Conservation (phyloP, 2,888 invertebrate genomes). For the Eulithis testata region DNA sequence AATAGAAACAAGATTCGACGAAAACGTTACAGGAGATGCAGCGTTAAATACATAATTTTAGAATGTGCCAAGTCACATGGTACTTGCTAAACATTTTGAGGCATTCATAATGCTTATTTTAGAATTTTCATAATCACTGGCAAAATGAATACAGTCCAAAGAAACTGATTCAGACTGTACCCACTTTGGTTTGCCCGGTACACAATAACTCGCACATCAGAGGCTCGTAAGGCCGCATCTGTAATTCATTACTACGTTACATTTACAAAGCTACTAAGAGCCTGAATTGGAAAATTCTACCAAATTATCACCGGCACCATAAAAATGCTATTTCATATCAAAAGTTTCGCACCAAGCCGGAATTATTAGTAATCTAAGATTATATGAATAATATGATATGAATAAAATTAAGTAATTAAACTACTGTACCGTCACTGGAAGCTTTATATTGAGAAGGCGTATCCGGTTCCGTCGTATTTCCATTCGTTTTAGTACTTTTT, state of each 20-base stretch:
- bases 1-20: conserved; percentile 41
- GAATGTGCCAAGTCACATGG: conserved; percentile 56
- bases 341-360: conserved; percentile 22
- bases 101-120: conserved; percentile 75
- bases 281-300: neutral
- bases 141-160: conserved; percentile 70
- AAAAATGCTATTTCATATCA: conserved; percentile 8
- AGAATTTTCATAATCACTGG: conserved; percentile 48
- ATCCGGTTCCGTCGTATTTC: no score
- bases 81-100: conserved; percentile 57
- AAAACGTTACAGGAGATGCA: neutral
- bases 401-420: no score
- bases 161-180: conserved; percentile 51
- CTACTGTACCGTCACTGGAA: no score
- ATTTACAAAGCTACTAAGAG: conserved; percentile 3
- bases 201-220: conserved; percentile 32
- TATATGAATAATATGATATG: conserved; percentile 2
- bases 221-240: conserved; percentile 24
- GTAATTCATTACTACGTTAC: conserved; percentile 5
- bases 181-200: conserved; percentile 58
- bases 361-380: conserved; percentile 23
- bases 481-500: no score
- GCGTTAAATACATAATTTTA: conserved; percentile 43
- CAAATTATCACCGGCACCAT: conserved; percentile 3
- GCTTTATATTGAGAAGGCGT: no score